A percentile compares a stretch with the other conserved stretches of the same genome.
phyloP scores from a whole-genome alignment of 2,797 vertebrate genomes.

The Gymnocypris eckloni region DNA sequence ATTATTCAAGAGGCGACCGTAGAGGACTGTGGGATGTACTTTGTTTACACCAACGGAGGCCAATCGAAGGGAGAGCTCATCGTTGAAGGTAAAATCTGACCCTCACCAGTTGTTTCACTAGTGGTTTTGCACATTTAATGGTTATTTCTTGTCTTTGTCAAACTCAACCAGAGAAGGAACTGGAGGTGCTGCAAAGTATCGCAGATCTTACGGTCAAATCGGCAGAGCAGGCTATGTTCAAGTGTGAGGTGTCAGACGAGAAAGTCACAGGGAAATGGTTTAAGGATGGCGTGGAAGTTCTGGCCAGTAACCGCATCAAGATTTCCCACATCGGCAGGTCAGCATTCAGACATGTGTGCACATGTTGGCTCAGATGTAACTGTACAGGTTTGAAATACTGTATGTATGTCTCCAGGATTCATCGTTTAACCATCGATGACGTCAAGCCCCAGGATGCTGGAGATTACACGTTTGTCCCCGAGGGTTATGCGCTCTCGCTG shows the following conservation, averaged over 20 bases:
- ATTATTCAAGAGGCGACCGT: constrained; percentile 84
- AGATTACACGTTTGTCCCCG: constrained; percentile 90
- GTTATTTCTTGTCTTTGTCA: constrained; percentile 16
- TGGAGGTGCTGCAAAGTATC: constrained; percentile 90
- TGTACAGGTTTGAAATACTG: background rate
- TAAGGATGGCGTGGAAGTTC: constrained; percentile 88
- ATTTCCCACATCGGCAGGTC: constrained; percentile 88
- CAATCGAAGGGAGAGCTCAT: constrained; percentile 91
- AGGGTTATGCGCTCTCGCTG: constrained; percentile 89
- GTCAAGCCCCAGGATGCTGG: constrained; percentile 88
- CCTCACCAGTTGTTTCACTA: background rate
- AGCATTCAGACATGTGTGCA: background rate
- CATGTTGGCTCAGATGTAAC: background rate
- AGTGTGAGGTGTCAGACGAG: constrained; percentile 93
- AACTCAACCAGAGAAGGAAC: constrained; percentile 83
- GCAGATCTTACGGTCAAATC: constrained; percentile 91
- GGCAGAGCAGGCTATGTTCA: constrained; percentile 88
- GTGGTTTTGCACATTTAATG: background rate
- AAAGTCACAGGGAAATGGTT: constrained; percentile 94
- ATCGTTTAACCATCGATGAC: constrained; percentile 84
- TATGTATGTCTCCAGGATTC: constrained; percentile 74
- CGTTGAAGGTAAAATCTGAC: constrained; percentile 83
- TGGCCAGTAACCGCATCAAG: constrained; percentile 82
- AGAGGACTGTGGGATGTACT: constrained; percentile 87
- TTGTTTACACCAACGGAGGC: constrained; percentile 88